Evolutionary conservation across 2,888 invertebrate genomes (phyloP).

Genomic region (Cephalotes varians): DNA sequence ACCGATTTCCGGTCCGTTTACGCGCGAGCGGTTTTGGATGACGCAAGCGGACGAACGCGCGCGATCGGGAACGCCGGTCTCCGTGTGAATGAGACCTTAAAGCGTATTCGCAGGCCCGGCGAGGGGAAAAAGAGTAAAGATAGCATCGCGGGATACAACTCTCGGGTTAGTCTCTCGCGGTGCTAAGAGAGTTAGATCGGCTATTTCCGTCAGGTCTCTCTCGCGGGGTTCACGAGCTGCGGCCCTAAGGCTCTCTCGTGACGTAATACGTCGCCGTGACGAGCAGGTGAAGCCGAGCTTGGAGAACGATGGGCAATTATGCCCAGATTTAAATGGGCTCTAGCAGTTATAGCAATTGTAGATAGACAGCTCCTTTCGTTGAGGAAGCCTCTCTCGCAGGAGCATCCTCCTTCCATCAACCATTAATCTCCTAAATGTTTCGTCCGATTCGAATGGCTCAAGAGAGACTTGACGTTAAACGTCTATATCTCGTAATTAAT

Average conservation of each 20-base stretch:
- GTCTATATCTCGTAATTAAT: slow-evolving; percentile 5
- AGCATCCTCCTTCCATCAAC: background rate
- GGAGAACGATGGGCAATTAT: slow-evolving; percentile 12
- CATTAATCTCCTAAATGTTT: background rate
- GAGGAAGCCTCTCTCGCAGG: background rate
- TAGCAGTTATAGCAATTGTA: slow-evolving; percentile 15
- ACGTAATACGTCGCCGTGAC: slow-evolving; percentile 62
- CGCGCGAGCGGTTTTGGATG: slow-evolving; percentile 11
- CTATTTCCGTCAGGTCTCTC: slow-evolving; percentile 78
- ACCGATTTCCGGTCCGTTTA: slow-evolving; percentile 28
- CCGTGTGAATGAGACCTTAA: slow-evolving; percentile 71
- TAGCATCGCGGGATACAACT: slow-evolving; percentile 72
- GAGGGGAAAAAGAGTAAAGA: slow-evolving; percentile 72
- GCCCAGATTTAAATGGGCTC: slow-evolving; percentile 27
- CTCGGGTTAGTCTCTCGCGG: slow-evolving; percentile 70
- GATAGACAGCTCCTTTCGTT: slow-evolving; percentile 12
- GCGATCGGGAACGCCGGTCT: background rate
- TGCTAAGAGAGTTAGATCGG: slow-evolving; percentile 75
- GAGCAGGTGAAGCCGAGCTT: slow-evolving; percentile 63
- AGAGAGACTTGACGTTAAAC: background rate
- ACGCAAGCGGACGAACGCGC: background rate
- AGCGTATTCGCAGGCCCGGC: slow-evolving; percentile 50
- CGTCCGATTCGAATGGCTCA: background rate
- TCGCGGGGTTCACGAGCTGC: slow-evolving; percentile 79
- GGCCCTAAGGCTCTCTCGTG: slow-evolving; percentile 65